Evolutionary conservation across 2,113 vertebrate genomes (phyloP).

Genomic region (Murina feae): DNA sequence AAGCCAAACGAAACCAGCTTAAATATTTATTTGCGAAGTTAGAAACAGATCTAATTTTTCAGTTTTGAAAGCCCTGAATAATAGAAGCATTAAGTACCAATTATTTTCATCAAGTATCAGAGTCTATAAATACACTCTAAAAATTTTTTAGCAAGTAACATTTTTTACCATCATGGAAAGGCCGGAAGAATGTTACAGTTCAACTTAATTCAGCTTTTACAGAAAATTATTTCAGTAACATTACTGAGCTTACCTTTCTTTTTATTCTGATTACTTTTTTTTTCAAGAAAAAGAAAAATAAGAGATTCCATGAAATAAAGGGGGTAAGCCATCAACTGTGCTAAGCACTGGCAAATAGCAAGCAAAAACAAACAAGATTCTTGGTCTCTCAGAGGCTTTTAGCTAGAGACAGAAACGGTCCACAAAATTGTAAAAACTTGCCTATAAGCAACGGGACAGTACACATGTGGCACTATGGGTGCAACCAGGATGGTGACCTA

Average conservation of each 20-base stretch:
- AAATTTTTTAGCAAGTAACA: not conserved
- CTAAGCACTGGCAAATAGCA: not conserved
- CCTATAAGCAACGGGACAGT: not conserved
- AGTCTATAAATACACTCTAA: not conserved
- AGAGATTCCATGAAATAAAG: not conserved
- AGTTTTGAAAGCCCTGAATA: not conserved
- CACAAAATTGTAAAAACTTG: not conserved
- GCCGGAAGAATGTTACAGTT: not conserved
- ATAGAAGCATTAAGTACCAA: not conserved
- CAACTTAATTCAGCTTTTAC: conserved; percentile 7
- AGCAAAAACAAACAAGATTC: not conserved
- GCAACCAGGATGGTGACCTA: not conserved
- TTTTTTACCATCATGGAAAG: not conserved
- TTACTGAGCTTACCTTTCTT: not conserved
- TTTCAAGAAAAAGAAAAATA: not conserved
- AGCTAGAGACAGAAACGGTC: not conserved
- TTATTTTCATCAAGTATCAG: not conserved
- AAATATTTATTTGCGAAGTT: not conserved
- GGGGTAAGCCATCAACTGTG: not conserved
- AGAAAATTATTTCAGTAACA: not conserved
- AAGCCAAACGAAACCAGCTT: not conserved
- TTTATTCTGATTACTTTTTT: not conserved
- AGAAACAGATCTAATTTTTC: conserved; percentile 35
- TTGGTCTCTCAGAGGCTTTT: not conserved
- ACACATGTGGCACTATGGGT: not conserved